phyloP scores from a whole-genome alignment of 1,140 invertebrate species.

The Schlechtendalia chinensis region DNA sequence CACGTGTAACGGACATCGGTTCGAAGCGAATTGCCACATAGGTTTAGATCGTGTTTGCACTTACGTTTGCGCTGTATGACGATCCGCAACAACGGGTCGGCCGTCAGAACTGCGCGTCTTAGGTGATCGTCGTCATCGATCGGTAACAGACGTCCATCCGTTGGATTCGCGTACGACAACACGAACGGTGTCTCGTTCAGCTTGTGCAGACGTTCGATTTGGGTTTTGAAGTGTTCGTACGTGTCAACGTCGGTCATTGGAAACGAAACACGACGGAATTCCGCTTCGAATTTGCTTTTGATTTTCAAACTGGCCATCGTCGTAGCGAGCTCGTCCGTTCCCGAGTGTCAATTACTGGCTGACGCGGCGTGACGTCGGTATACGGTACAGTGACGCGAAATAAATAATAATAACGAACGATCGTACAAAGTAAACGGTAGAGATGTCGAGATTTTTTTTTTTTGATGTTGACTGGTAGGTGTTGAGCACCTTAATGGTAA shows the following conservation, averaged over 20 bases:
- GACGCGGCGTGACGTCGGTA: no score
- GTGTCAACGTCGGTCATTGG: constrained; percentile 68
- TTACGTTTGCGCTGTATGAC: constrained; percentile 91
- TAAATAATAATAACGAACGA: no score
- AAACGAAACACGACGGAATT: constrained; percentile 91
- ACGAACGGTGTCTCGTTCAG: constrained; percentile 83
- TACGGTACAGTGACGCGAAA: no score
- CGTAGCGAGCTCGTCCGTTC: background rate
- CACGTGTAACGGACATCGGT: no score
- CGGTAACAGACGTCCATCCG: constrained; percentile 91
- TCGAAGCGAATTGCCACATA: no score
- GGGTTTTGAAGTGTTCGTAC: constrained; percentile 81
- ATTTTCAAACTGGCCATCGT: constrained; percentile 33
- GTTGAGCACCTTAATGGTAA: no score
- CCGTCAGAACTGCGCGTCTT: constrained; percentile 77
- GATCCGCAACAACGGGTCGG: constrained; percentile 81
- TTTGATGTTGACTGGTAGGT: no score
- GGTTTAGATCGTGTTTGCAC: no score
- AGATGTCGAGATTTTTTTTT: no score
- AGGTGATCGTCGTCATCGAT: constrained; percentile 99
- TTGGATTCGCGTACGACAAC: constrained; percentile 92
- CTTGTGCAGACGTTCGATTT: constrained; percentile 82
- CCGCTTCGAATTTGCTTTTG: constrained; percentile 78
- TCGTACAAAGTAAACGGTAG: no score
- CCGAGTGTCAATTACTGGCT: background rate